phyloP scores from a whole-genome alignment of 2,797 vertebrate genomes.

The Australoheros facetus region DNA sequence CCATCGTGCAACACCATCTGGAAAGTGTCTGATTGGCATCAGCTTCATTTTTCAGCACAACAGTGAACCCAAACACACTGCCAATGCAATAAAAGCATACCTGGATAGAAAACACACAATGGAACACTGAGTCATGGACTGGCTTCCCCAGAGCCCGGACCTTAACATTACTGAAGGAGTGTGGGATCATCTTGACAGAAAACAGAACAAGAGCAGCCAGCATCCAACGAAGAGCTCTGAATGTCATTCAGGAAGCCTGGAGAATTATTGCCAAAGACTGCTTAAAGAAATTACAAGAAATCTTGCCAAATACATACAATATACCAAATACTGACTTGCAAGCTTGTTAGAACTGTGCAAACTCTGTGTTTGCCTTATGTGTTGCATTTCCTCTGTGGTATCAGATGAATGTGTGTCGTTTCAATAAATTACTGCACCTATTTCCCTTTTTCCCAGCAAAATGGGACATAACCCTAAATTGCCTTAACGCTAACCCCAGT shows the following conservation, averaged over 20 bases:
- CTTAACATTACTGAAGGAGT: no score
- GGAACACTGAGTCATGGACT: no score
- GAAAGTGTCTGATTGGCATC: neutral
- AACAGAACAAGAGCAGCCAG: neutral
- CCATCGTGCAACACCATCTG: neutral
- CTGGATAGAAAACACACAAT: no score
- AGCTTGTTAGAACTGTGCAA: neutral
- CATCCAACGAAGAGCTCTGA: neutral
- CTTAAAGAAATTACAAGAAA: no score
- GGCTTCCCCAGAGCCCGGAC: no score
- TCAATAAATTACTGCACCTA: neutral
- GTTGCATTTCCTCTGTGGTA: no score
- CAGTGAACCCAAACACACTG: neutral
- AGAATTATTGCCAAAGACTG: no score
- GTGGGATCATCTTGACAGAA: neutral
- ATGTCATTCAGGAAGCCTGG: neutral
- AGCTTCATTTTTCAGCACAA: neutral
- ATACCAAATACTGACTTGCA: neutral
- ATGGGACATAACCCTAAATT: neutral
- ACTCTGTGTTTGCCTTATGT: neutral
- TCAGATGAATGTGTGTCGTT: no score
- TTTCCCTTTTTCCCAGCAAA: accelerated
- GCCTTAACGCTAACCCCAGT: no score
- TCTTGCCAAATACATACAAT: neutral
- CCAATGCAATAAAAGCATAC: neutral